phyloP scores from a whole-genome alignment of 92 coral and sea anemone genomes.

The Phenganax stokvisi region DNA sequence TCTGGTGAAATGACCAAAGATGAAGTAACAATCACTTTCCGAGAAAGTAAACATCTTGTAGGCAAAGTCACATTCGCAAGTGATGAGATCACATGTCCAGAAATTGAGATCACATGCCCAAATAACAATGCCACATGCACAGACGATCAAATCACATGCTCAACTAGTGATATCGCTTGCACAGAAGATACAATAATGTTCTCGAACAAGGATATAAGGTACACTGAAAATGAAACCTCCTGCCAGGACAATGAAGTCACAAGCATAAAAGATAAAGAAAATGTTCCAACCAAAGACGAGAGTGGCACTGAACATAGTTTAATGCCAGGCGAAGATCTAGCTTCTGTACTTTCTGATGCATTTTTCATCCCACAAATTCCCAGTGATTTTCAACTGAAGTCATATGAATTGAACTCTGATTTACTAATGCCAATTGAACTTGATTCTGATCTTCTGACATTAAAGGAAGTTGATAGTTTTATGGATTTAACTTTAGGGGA shows the following conservation, averaged over 20 bases:
- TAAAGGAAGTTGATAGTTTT: constrained; percentile 8
- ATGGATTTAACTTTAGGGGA: constrained; percentile 21
- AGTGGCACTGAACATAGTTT: background rate
- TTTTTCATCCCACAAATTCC: constrained; percentile 12
- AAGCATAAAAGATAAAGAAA: constrained; percentile 3
- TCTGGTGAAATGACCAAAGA: background rate
- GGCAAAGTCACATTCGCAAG: background rate
- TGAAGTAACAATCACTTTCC: background rate
- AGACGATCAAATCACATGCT: background rate
- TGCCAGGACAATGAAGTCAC: background rate
- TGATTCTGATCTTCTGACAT: constrained; percentile 28
- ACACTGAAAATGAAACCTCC: background rate
- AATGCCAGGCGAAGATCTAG: constrained; percentile 9
- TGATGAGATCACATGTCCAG: background rate
- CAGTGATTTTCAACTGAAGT: constrained; percentile 27
- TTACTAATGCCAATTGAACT: constrained; percentile 24
- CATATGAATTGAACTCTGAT: constrained; percentile 19
- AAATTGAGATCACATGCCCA: background rate
- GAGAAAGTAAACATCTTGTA: background rate
- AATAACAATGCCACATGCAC: background rate
- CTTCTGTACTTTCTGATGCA: background rate
- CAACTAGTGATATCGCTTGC: background rate
- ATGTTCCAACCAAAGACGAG: background rate
- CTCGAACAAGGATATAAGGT: background rate
- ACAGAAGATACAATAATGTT: background rate